phyloP scores from a whole-genome alignment of 1,140 invertebrate species.

The Drosophila seguyi region DNA sequence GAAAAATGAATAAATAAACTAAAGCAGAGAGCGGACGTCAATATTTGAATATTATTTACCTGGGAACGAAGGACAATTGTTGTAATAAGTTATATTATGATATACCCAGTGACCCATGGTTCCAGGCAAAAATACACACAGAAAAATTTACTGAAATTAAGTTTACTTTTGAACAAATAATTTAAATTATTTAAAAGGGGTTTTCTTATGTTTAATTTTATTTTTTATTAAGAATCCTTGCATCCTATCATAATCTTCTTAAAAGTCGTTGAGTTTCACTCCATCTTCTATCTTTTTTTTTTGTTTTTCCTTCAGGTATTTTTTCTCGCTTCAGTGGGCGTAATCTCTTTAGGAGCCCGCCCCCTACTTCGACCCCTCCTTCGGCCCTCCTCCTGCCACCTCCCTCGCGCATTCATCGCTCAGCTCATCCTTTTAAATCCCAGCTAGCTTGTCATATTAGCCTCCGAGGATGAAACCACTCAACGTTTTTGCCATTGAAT shows the following conservation, averaged over 20 bases:
- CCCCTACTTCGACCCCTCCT: background rate
- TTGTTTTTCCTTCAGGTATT: conserved; percentile 2
- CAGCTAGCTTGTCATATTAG: conserved; percentile 25
- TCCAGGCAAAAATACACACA: background rate
- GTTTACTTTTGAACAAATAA: background rate
- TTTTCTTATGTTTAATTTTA: background rate
- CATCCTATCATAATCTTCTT: conserved; percentile 1
- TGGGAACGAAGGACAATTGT: conserved; percentile 9
- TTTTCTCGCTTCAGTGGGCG: conserved; percentile 11
- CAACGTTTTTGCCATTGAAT: conserved; percentile 22
- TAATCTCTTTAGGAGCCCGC: conserved; percentile 11
- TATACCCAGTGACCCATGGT: conserved; percentile 1
- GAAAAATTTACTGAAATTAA: background rate
- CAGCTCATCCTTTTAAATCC: conserved; percentile 18
- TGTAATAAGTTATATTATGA: conserved; percentile 11
- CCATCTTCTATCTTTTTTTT: background rate
- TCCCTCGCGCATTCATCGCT: conserved; percentile 3
- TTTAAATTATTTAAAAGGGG: too few species aligned
- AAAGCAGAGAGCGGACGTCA: conserved; percentile 1
- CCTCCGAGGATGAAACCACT: conserved; percentile 17
- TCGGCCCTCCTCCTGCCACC: background rate
- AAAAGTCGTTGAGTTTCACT: conserved; percentile 7
- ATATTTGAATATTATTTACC: conserved; percentile 24
- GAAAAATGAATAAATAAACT: conserved; percentile 13
- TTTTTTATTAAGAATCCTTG: background rate